phyloP scores from a whole-genome alignment of 2,113 vertebrate genomes.

The Phrynosoma blainvillii region DNA sequence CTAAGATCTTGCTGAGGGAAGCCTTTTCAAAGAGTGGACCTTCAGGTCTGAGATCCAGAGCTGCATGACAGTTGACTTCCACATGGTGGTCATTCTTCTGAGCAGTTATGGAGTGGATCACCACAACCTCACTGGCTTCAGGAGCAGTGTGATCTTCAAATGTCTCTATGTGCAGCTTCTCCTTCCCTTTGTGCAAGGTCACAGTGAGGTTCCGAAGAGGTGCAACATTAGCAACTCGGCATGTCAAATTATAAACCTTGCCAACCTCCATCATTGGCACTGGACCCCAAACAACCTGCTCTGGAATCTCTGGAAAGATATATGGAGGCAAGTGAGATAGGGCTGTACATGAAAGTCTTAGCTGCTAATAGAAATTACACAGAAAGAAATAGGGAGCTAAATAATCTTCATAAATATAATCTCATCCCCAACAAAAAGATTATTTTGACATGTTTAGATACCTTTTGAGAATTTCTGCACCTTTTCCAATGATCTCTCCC shows the following conservation, averaged over 20 bases:
- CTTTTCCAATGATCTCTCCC: too few species aligned
- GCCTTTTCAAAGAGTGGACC: conserved; percentile 60
- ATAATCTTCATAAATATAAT: too few species aligned
- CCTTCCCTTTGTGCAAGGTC: conserved; percentile 77
- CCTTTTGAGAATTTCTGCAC: too few species aligned
- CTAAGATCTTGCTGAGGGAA: background rate
- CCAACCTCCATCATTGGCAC: conserved; percentile 65
- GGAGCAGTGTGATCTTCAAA: conserved; percentile 75
- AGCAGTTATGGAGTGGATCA: conserved; percentile 72
- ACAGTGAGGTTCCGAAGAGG: conserved; percentile 84
- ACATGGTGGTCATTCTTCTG: conserved; percentile 72
- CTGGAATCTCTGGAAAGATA: conserved; percentile 39
- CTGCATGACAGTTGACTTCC: conserved; percentile 81
- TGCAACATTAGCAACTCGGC: conserved; percentile 84
- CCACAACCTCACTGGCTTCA: conserved; percentile 43
- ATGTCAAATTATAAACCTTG: conserved; percentile 80
- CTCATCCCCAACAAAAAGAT: too few species aligned
- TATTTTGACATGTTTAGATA: too few species aligned
- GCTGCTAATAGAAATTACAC: background rate
- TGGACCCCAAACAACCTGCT: conserved; percentile 6
- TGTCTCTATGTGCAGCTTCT: conserved; percentile 78
- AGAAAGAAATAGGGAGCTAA: background rate
- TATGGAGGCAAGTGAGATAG: background rate
- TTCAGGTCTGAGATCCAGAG: conserved; percentile 80
- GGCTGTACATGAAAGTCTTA: background rate